These are phyloP conservation scores for Dipus sagitta DNA, from an alignment of 2,797 vertebrate species.

Conservation along the genomic window DNA sequence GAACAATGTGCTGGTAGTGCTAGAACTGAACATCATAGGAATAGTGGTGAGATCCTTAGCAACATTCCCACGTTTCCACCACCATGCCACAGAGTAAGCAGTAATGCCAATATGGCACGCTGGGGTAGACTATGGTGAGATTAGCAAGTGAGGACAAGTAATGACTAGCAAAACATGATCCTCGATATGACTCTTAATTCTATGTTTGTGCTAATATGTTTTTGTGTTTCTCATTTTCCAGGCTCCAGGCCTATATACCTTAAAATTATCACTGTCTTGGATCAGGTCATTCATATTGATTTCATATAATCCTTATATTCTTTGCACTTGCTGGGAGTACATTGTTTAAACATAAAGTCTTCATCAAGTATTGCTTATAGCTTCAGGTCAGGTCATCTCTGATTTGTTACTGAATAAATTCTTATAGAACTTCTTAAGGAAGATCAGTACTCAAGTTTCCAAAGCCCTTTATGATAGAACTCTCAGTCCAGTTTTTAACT, in stretches of 20 bases:
- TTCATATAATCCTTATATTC: background rate
- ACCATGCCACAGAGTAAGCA: background rate
- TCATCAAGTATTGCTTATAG: background rate
- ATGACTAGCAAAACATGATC: background rate
- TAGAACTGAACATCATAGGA: background rate
- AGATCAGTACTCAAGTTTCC: background rate
- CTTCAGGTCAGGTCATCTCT: background rate
- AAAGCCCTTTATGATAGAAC: background rate
- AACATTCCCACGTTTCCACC: background rate
- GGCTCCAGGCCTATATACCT: background rate
- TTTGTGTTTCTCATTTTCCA: background rate
- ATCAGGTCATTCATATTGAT: background rate
- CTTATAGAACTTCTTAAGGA: background rate
- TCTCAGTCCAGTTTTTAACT: background rate
- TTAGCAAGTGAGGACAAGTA: background rate
- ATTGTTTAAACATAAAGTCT: constrained; percentile 20
- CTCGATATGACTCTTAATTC: background rate
- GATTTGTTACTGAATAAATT: constrained; percentile 16
- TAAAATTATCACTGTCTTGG: background rate
- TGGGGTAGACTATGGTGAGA: background rate
- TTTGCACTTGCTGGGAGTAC: background rate
- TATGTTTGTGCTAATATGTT: background rate
- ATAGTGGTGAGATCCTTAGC: background rate
- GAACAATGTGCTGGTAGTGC: background rate
- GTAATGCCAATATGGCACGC: background rate